Evolutionary conservation across 1,140 invertebrate genomes (phyloP).

Genomic region (Euschistus heros): DNA sequence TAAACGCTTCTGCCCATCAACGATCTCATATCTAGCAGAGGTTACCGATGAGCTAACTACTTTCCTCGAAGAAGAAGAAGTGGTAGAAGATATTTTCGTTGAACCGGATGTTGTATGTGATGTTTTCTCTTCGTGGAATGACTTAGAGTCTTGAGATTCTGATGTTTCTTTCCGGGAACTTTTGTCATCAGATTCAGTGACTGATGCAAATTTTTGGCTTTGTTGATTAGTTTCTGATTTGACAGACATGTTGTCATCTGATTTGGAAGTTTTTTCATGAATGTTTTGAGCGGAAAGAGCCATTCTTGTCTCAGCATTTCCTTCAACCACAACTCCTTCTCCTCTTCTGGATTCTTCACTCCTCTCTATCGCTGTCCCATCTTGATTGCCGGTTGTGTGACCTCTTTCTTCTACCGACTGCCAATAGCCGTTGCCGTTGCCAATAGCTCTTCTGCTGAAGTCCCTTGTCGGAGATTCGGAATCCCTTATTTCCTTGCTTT

Average conservation of each 20-base stretch:
- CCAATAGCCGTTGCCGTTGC: constrained; percentile 29
- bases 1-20: background rate
- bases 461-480: constrained; percentile 59
- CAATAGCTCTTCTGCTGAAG: constrained; percentile 33
- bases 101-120: background rate
- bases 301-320: constrained; percentile 22
- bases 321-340: constrained; percentile 23
- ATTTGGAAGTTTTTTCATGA: constrained; percentile 16
- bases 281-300: constrained; percentile 15
- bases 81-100: background rate
- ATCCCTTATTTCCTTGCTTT: constrained; percentile 63
- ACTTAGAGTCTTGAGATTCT: background rate
- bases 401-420: constrained; percentile 27
- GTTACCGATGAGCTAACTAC: constrained; percentile 14
- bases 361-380: constrained; percentile 12
- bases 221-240: constrained; percentile 6
- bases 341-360: constrained; percentile 18
- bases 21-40: background rate
- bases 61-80: constrained; percentile 23
- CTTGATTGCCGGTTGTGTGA: constrained; percentile 21
- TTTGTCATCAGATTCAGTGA: constrained; percentile 25
- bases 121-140: background rate
- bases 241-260: constrained; percentile 17
- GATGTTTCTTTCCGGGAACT: constrained; percentile 11
- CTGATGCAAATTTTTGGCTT: constrained; percentile 16